Conservation (phyloP, 2,888 invertebrate species). For the Herminia tarsipennalis region DNA sequence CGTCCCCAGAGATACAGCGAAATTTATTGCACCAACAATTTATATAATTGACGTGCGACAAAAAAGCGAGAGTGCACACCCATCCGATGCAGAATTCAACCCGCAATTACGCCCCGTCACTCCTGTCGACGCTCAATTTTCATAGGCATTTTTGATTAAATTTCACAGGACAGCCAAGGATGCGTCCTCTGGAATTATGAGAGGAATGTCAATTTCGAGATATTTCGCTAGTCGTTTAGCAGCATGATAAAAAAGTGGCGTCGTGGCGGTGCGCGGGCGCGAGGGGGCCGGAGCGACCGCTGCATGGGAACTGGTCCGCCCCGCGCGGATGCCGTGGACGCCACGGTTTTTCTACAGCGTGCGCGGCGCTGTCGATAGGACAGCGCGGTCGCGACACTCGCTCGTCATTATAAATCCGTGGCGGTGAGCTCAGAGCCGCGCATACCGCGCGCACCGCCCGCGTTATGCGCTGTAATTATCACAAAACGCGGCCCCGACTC, state of each 20-base stretch:
- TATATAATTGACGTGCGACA: conserved; percentile 84
- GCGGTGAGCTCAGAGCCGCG: conserved; percentile 81
- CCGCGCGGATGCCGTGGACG: conserved; percentile 68
- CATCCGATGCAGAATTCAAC: conserved; percentile 70
- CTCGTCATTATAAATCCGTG: conserved; percentile 81
- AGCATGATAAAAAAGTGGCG: conserved; percentile 66
- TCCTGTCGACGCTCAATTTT: conserved; percentile 62
- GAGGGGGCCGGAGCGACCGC: conserved; percentile 47
- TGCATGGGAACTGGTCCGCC: conserved; percentile 74
- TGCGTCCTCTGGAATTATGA: conserved; percentile 81
- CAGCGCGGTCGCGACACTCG: conserved; percentile 72
- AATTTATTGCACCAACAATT: conserved; percentile 85
- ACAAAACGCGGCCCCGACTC: conserved; percentile 81
- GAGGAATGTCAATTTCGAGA: conserved; percentile 82
- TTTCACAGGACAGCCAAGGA: conserved; percentile 70
- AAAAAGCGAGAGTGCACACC: conserved; percentile 81
- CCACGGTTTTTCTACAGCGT: conserved; percentile 67
- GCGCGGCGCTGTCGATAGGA: conserved; percentile 66
- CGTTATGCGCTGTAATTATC: conserved; percentile 84
- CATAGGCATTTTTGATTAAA: conserved; percentile 76
- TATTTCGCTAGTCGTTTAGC: conserved; percentile 81
- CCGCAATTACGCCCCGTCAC: conserved; percentile 75
- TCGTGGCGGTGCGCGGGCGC: conserved; percentile 47
- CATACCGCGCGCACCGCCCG: conserved; percentile 76
- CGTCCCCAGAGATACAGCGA: conserved; percentile 79